Conservation (phyloP, 2,888 invertebrate genomes). For the Peribatodes rhomboidaria region DNA sequence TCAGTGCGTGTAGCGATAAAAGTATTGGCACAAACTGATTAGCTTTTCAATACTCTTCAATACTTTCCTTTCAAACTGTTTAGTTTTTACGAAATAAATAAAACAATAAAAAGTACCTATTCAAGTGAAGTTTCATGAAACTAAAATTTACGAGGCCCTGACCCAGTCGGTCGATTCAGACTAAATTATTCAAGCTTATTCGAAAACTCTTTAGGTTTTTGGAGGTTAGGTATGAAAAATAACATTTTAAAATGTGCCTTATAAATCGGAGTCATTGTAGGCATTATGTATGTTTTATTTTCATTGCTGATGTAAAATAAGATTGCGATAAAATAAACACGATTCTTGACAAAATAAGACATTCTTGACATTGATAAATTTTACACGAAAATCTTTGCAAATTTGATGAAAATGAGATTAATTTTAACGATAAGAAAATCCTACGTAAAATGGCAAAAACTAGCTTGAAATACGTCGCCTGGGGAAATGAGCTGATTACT, state of each 20-base stretch:
- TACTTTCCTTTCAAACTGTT: too few species aligned
- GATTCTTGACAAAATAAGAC: background rate
- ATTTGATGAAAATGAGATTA: background rate
- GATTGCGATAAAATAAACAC: background rate
- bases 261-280: too few species aligned
- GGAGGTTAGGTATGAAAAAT: too few species aligned
- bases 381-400: background rate
- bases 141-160: background rate
- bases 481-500: slow-evolving; percentile 7
- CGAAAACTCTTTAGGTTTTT: too few species aligned
- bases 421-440: slow-evolving; percentile 1
- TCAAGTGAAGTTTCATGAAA: background rate
- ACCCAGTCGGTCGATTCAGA: background rate
- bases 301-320: background rate
- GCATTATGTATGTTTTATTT: background rate
- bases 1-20: too few species aligned
- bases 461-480: slow-evolving; percentile 12
- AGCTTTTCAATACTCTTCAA: too few species aligned
- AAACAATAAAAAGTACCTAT: too few species aligned
- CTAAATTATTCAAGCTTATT: background rate
- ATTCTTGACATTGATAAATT: slow-evolving; percentile 1
- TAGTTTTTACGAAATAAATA: too few species aligned
- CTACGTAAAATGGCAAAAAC: slow-evolving; percentile 7
- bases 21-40: too few species aligned
- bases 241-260: too few species aligned